phyloP scores from a whole-genome alignment of 1,140 invertebrate species.

The Hycleus cichorii region DNA sequence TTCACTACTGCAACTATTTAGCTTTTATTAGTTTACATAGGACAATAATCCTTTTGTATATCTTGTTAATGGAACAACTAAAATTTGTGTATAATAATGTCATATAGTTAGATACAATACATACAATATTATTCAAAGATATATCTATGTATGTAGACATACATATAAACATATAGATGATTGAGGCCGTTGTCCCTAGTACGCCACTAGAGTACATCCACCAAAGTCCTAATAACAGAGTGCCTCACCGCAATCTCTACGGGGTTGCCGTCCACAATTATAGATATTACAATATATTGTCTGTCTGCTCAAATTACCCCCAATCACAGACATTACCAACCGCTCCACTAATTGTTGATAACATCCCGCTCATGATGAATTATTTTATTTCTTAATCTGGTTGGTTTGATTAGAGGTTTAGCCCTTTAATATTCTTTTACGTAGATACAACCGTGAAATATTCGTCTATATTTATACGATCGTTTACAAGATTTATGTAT shows the following conservation, averaged over 20 bases:
- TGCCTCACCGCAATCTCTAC: slow-evolving; percentile 27
- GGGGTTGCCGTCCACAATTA: slow-evolving; percentile 33
- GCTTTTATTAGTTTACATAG: too few species aligned
- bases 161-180: too few species aligned
- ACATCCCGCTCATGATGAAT: slow-evolving; percentile 26
- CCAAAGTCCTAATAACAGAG: slow-evolving; percentile 24
- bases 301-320: slow-evolving; percentile 31
- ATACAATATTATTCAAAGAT: too few species aligned
- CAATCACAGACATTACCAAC: slow-evolving; percentile 30
- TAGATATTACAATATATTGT: slow-evolving; percentile 35
- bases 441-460: too few species aligned
- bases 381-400: slow-evolving; percentile 22
- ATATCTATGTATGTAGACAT: too few species aligned
- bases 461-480: too few species aligned
- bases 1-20: neutral
- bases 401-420: slow-evolving; percentile 21
- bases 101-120: too few species aligned
- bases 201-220: too few species aligned
- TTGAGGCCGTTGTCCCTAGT: slow-evolving; percentile 3
- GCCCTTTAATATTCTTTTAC: neutral
- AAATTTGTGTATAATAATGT: too few species aligned
- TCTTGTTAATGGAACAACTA: too few species aligned
- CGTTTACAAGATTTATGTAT: too few species aligned
- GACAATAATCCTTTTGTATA: too few species aligned
- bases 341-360: slow-evolving; percentile 29